Conservation (phyloP, 2,113 vertebrate species). For the Spheniscus mendiculus region DNA sequence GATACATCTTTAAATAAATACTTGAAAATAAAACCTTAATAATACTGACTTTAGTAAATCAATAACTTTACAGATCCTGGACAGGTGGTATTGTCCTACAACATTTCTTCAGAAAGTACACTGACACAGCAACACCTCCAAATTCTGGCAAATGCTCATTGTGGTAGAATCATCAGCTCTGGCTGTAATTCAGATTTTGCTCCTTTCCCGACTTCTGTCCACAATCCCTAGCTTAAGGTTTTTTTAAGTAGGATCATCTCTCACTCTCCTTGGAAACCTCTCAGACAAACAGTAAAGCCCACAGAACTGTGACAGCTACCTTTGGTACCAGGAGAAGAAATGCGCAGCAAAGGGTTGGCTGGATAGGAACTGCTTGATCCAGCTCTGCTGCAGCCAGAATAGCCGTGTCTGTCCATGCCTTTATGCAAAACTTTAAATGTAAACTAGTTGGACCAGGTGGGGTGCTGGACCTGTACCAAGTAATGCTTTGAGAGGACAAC, state of each 20-base stretch:
- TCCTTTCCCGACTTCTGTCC: background rate
- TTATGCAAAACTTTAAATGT: background rate
- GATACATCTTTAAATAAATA: background rate
- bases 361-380: background rate
- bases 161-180: background rate
- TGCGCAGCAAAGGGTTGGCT: background rate
- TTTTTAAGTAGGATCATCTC: background rate
- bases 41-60: background rate
- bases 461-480: background rate
- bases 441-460: background rate
- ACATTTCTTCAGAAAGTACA: background rate
- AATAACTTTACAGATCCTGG: background rate
- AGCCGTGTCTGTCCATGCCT: background rate
- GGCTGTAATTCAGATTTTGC: background rate
- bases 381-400: background rate
- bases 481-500: background rate
- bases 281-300: background rate
- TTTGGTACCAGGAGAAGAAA: background rate
- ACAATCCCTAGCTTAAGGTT: background rate
- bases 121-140: background rate
- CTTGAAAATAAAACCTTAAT: background rate
- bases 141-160: background rate
- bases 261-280: background rate
- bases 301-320: background rate
- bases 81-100: background rate